These are phyloP conservation scores for Sminthopsis crassicaudata DNA, from an alignment of 2,113 vertebrate genomes.

Conservation along the genomic window DNA sequence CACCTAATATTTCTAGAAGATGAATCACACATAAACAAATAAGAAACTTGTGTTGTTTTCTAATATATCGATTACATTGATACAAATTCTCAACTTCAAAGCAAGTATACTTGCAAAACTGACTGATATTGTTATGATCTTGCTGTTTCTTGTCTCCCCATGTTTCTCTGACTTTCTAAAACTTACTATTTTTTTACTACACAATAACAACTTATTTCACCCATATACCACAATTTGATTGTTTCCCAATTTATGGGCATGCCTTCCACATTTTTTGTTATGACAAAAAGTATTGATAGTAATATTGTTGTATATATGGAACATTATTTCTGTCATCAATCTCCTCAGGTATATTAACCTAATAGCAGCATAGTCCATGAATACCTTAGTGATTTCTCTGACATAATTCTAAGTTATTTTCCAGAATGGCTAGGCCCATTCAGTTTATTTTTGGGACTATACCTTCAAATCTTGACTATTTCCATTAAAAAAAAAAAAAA, in stretches of 20 bases:
- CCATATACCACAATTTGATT: background rate
- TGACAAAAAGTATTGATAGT: background rate
- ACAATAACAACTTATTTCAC: background rate
- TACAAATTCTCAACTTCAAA: background rate
- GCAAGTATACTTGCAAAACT: background rate
- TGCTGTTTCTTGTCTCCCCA: background rate
- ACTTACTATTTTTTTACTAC: background rate
- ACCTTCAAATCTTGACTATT: background rate
- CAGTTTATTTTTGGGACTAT: background rate
- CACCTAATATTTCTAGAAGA: background rate
- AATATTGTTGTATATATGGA: background rate
- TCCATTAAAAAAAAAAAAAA: background rate
- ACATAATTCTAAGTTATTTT: background rate
- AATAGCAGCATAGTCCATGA: background rate
- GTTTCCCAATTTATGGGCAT: background rate
- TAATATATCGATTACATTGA: background rate
- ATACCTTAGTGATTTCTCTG: background rate
- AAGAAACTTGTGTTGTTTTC: background rate
- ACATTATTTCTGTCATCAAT: background rate
- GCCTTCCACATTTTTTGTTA: background rate
- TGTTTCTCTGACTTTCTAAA: background rate
- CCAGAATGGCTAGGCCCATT: background rate
- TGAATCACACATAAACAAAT: background rate
- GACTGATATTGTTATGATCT: background rate
- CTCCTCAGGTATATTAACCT: background rate